phyloP scores from a whole-genome alignment of 2,797 vertebrate species.

The Danio jaintianensis region DNA sequence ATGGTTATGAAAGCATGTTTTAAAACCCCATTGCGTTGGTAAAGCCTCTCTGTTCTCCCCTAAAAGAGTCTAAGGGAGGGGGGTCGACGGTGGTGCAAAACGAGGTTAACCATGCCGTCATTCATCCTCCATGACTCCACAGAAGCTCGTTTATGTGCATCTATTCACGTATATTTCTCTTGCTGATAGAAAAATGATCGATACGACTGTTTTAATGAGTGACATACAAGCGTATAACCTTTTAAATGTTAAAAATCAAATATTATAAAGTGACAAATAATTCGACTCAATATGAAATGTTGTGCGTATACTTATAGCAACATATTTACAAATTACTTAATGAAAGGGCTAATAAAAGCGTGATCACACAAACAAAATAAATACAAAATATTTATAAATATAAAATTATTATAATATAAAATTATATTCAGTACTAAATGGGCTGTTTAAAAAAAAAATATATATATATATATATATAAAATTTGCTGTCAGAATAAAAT shows the following conservation, averaged over 20 bases:
- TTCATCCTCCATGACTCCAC: conserved; percentile 56
- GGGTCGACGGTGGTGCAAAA: conserved; percentile 49
- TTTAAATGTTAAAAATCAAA: background rate
- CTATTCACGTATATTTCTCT: conserved; percentile 41
- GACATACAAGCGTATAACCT: background rate
- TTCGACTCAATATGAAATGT: background rate
- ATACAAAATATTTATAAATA: background rate
- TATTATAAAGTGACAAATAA: background rate
- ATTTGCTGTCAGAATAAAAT: background rate
- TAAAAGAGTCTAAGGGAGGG: conserved; percentile 43
- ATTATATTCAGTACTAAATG: no score
- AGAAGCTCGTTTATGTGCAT: conserved; percentile 42
- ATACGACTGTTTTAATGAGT: background rate
- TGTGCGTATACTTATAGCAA: background rate
- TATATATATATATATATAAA: no score
- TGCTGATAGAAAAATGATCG: background rate
- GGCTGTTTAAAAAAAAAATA: no score
- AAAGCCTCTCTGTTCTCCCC: conserved; percentile 47
- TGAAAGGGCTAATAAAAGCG: no score
- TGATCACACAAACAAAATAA: background rate
- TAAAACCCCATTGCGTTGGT: conserved; percentile 24
- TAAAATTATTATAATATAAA: no score
- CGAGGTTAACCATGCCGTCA: conserved; percentile 60
- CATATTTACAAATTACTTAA: background rate
- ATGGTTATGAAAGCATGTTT: conserved; percentile 18